phyloP scores from a whole-genome alignment of 2,797 vertebrate species.

The Gymnothorax javanicus region DNA sequence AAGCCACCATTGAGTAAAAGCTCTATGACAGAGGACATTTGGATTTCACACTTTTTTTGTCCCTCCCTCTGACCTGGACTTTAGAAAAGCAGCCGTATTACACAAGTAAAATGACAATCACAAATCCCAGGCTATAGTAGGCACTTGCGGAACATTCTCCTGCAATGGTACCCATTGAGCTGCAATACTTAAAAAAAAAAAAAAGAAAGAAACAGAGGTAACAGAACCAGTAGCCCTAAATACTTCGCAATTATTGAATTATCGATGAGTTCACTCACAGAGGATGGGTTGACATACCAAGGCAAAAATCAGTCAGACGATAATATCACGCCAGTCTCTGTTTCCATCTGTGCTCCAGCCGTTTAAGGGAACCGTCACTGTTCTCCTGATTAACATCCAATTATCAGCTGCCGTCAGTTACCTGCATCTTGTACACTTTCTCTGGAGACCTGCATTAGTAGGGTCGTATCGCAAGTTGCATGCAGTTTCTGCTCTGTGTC shows the following conservation, averaged over 20 bases:
- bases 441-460: too few relatives aligned
- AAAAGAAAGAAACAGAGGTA: not conserved
- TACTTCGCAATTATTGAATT: not conserved
- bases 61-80: not conserved
- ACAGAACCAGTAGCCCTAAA: not conserved
- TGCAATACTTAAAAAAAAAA: not conserved
- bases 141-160: not conserved
- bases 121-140: not conserved
- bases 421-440: too few relatives aligned
- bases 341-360: too few relatives aligned
- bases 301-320: not conserved
- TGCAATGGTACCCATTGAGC: too few relatives aligned
- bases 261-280: not conserved
- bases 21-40: not conserved
- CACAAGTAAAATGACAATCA: not conserved
- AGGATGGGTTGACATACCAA: not conserved
- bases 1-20: not conserved
- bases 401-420: too few relatives aligned
- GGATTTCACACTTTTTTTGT: not conserved
- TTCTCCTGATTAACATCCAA: too few relatives aligned
- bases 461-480: too few relatives aligned
- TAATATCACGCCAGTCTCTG: too few relatives aligned
- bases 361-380: too few relatives aligned
- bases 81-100: not conserved
- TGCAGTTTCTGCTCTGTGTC: too few relatives aligned